A percentile compares a stretch with the other conserved stretches of the same genome.
Conservation (phyloP, 2,797 vertebrate species). For the Limnodromus scolopaceus region DNA sequence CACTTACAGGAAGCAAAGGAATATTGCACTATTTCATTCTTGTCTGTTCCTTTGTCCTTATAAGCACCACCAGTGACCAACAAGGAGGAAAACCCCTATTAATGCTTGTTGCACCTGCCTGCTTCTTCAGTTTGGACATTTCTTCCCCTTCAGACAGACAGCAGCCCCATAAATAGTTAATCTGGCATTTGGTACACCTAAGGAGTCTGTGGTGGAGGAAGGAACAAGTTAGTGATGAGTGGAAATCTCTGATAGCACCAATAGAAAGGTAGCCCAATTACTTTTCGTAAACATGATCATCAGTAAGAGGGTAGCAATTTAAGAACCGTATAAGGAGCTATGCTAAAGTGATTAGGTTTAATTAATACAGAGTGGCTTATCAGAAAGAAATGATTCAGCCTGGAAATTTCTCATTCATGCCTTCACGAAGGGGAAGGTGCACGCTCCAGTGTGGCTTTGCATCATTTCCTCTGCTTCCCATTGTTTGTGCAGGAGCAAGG, state of each 20-base stretch:
- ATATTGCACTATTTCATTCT: not conserved
- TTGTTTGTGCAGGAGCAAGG: not conserved
- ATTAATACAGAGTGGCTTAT: conserved; percentile 23
- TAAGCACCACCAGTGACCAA: not conserved
- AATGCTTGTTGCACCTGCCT: not conserved
- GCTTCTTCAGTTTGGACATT: not conserved
- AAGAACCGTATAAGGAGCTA: not conserved
- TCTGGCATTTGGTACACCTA: not conserved
- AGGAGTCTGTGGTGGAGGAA: conserved; percentile 7
- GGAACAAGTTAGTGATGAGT: conserved; percentile 30
- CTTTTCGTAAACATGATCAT: not conserved
- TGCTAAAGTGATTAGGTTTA: conserved; percentile 25
- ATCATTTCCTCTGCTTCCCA: conserved; percentile 37
- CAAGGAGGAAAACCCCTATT: not conserved
- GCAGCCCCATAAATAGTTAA: not conserved
- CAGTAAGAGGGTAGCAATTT: not conserved
- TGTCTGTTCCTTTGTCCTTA: not conserved
- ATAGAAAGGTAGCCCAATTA: not conserved
- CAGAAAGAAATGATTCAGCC: conserved; percentile 47
- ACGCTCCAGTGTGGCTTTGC: not conserved
- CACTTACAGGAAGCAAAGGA: not conserved
- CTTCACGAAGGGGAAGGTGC: conserved; percentile 15
- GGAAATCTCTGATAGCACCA: conserved; percentile 18
- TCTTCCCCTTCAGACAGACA: not conserved
- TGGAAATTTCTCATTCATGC: not conserved